These are phyloP conservation scores for Acrocephalus kingi DNA, from an alignment of 2,113 vertebrate species.

Conservation along the genomic window DNA sequence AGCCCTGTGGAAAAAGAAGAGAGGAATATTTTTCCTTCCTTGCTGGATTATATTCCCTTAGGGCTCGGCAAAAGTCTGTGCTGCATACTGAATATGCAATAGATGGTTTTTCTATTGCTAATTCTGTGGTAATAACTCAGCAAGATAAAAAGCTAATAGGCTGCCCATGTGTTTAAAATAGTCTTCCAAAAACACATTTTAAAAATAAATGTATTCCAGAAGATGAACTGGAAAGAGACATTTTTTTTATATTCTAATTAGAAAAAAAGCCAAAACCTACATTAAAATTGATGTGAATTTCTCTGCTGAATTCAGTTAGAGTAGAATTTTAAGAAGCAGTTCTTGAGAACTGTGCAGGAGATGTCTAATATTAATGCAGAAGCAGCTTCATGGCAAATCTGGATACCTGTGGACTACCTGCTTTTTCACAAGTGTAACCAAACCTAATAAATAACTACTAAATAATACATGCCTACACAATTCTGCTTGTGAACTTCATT, in stretches of 20 bases:
- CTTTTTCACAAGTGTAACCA: background rate
- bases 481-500: background rate
- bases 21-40: constrained; percentile 47
- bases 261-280: background rate
- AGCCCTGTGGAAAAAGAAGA: constrained; percentile 45
- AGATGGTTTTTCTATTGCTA: constrained; percentile 33
- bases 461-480: background rate
- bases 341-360: background rate
- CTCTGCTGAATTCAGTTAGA: background rate
- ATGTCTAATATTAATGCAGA: background rate
- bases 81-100: background rate
- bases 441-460: background rate
- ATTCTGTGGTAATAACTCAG: constrained; percentile 36
- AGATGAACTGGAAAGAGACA: background rate
- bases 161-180: constrained; percentile 9
- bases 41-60: constrained; percentile 7
- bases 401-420: background rate
- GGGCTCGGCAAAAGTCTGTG: constrained; percentile 2
- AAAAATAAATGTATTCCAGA: constrained; percentile 39
- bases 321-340: background rate
- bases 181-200: background rate
- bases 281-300: background rate
- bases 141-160: constrained; percentile 22
- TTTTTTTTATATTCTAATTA: background rate
- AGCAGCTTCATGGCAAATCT: background rate